Evolutionary conservation across 64 coral and sea anemone genomes (phyloP), one percentile per base, ranked within the genome.

Genomic region (Porites lutea): DNA sequence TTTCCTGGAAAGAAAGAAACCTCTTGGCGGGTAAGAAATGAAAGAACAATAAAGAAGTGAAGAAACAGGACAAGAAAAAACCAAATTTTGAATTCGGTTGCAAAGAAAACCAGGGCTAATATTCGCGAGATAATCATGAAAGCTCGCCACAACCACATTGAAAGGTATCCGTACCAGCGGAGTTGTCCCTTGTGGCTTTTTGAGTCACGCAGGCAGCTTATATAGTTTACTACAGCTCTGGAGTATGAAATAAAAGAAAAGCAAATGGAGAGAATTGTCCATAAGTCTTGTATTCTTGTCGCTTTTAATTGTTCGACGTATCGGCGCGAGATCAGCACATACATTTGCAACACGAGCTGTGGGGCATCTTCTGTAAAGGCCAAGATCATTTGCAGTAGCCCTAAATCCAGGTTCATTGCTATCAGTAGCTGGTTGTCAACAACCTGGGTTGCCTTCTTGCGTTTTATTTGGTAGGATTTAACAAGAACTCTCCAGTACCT

Each of bases 211-310:
- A 97, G 75, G 51, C 92, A 94, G 11, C 53, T 83, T 27, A 94
- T 94, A 49, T 97, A 97, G 82, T 97, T 97, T 5, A 97, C 95
- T 4, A 91, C 47, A 19, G 95, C 95, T 74, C 95, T 89, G 13
- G 95, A 97, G 48, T 97, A 97, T 48, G 95, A 97, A 55, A 97
- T 65, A 37, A 97, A 97, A 6, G 95, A 97, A 62, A 97, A 97
- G 8, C 55, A 88, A 21, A 97, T 94, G 12, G 92, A 94, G 19
- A 88, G 77, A 3, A 97, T 94, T 0, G 95, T 97, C 95, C 95
- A 97, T 9, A 97, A 76, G 64, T 97, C 95, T 68, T 75, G 71
- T 6, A 94, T 47, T 13, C 75, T 87, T 48, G 74, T 77, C 46
- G 91, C 49, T 2, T 69, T 12, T 4, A 92, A 58, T 15, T 55